Evolutionary conservation across 2,888 invertebrate species (phyloP).

Genomic region (Zygaena filipendulae): DNA sequence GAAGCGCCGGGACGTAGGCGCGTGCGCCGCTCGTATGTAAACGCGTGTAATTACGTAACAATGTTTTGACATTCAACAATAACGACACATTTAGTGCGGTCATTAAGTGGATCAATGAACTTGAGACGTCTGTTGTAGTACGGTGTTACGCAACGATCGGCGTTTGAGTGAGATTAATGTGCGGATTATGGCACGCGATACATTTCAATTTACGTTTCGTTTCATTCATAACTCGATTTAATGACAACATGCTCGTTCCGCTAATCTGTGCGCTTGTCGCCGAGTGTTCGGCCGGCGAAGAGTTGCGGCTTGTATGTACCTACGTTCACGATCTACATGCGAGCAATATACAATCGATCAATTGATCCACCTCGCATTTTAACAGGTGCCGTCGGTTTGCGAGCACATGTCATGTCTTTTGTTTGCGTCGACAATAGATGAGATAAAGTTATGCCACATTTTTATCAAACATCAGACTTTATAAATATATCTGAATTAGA

Average conservation of each 20-base stretch:
- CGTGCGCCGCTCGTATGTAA: constrained; percentile 39
- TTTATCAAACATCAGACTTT: too few species aligned
- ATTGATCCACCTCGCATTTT: constrained; percentile 10
- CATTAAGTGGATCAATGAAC: constrained; percentile 68
- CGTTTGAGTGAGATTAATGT: constrained; percentile 67
- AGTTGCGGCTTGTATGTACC: too few species aligned
- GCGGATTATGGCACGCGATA: constrained; percentile 68
- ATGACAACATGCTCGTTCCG: constrained; percentile 52
- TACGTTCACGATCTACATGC: too few species aligned
- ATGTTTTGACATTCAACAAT: constrained; percentile 63
- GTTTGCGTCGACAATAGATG: too few species aligned
- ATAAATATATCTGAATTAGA: too few species aligned
- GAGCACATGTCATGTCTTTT: constrained; percentile 3
- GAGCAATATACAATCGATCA: constrained; percentile 31
- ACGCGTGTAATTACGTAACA: constrained; percentile 55
- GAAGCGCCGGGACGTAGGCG: constrained; percentile 24
- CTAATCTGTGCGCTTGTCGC: constrained; percentile 42
- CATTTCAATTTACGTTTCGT: constrained; percentile 65
- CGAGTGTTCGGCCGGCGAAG: constrained; percentile 27
- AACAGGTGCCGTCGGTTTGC: constrained; percentile 11
- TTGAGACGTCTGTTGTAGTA: constrained; percentile 57
- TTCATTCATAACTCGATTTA: constrained; percentile 65
- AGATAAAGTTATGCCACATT: too few species aligned
- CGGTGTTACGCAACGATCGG: constrained; percentile 59
- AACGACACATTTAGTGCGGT: constrained; percentile 63